phyloP scores from a whole-genome alignment of 1,140 invertebrate genomes.

The Latrodectus geometricus region DNA sequence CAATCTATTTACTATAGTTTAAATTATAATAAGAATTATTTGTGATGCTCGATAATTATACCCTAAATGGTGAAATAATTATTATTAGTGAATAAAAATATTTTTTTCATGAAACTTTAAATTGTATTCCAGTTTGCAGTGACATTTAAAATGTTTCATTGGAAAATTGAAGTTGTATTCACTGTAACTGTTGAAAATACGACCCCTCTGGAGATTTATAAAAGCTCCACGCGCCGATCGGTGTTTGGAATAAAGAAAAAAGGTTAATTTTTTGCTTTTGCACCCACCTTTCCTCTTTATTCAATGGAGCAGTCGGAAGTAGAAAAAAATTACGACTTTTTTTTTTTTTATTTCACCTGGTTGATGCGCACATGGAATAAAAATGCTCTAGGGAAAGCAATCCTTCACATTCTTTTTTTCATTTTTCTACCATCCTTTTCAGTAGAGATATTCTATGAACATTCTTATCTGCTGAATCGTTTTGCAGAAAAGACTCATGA shows the following conservation, averaged over 20 bases:
- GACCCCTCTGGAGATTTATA: neutral
- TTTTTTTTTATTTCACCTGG: neutral
- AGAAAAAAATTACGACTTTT: neutral
- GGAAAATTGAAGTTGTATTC: too few relatives aligned
- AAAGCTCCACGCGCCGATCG: neutral
- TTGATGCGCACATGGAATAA: neutral
- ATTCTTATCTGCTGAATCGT: neutral
- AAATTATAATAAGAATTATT: too few relatives aligned
- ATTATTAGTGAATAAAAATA: too few relatives aligned
- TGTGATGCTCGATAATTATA: too few relatives aligned
- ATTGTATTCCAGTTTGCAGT: too few relatives aligned
- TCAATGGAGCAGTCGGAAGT: neutral
- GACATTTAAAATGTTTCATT: too few relatives aligned
- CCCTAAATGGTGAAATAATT: too few relatives aligned
- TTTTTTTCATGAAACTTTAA: too few relatives aligned
- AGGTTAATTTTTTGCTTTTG: neutral
- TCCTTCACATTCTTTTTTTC: neutral
- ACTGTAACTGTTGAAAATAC: neutral
- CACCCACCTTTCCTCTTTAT: neutral
- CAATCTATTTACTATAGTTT: too few relatives aligned
- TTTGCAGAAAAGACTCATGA: neutral
- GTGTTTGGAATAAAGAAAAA: neutral
- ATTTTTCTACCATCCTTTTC: neutral
- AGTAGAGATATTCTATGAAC: neutral
- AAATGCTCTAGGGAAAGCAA: neutral